Evolutionary conservation across 2,113 vertebrate genomes (phyloP).

Genomic region (Heterotis niloticus): DNA sequence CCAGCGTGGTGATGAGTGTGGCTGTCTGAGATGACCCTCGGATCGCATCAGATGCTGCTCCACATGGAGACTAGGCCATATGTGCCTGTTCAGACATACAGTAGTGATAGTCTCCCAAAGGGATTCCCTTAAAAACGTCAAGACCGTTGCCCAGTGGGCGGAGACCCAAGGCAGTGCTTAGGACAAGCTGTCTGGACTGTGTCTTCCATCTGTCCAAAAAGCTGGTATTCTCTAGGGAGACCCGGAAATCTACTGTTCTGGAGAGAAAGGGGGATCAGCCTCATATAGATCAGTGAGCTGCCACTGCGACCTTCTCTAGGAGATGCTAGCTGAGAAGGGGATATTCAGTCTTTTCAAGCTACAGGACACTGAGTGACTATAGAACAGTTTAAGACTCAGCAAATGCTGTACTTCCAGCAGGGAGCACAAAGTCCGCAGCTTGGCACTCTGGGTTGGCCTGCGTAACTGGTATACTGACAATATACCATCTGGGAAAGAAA

Average conservation of each 20-base stretch:
- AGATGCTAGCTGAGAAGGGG: background rate
- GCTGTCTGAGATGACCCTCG: background rate
- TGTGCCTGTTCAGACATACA: conserved; percentile 3
- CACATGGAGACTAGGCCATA: background rate
- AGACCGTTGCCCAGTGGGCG: background rate
- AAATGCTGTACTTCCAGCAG: background rate
- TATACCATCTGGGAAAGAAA: background rate
- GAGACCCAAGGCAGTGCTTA: background rate
- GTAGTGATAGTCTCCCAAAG: background rate
- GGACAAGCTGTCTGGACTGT: conserved; percentile 1
- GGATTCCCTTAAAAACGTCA: background rate
- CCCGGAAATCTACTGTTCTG: background rate
- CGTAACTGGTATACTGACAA: background rate
- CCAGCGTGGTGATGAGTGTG: background rate
- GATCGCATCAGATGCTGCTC: background rate
- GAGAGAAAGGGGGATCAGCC: background rate
- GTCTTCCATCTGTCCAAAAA: background rate
- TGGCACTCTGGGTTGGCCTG: background rate
- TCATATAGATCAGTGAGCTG: background rate
- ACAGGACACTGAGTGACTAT: background rate
- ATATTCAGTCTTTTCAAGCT: background rate
- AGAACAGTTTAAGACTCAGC: background rate
- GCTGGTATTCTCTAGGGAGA: background rate
- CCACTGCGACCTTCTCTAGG: background rate
- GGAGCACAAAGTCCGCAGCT: background rate